Evolutionary conservation across 2,113 vertebrate species (phyloP).

Genomic region (Clarias magur): DNA sequence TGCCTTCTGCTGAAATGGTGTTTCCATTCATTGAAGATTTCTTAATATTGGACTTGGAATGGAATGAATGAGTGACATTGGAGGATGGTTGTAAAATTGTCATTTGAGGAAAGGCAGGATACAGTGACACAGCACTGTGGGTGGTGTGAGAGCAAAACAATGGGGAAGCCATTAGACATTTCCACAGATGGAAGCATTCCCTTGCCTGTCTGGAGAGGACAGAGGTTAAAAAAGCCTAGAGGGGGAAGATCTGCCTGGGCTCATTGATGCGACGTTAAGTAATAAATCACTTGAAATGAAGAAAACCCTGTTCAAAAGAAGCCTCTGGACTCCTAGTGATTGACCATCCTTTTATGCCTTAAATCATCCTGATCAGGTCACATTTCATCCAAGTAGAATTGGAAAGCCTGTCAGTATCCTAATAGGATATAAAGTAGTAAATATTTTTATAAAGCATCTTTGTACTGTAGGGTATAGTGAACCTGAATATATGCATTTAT

Average conservation of each 20-base stretch:
- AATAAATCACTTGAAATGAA: slow-evolving; percentile 76
- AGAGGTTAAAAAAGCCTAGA: slow-evolving; percentile 42
- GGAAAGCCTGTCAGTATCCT: neutral
- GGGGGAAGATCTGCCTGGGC: slow-evolving; percentile 64
- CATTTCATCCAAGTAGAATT: slow-evolving; percentile 22
- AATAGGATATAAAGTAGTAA: neutral
- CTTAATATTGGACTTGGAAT: neutral
- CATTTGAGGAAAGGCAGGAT: neutral
- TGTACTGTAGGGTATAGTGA: neutral
- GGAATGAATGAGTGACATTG: slow-evolving; percentile 15
- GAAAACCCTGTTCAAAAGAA: slow-evolving; percentile 60
- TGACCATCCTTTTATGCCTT: slow-evolving; percentile 62
- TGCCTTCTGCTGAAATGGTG: neutral
- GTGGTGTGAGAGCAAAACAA: slow-evolving; percentile 61
- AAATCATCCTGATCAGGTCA: slow-evolving; percentile 47
- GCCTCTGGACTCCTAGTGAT: slow-evolving; percentile 46
- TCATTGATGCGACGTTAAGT: slow-evolving; percentile 52
- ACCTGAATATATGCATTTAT: neutral
- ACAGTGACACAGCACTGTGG: slow-evolving; percentile 38
- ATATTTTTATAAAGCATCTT: neutral
- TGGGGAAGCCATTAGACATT: slow-evolving; percentile 56
- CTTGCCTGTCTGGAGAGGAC: slow-evolving; percentile 44
- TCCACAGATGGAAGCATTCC: slow-evolving; percentile 48
- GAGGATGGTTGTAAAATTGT: slow-evolving; percentile 50
- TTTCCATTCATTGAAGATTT: neutral